phyloP scores from a whole-genome alignment of 2,113 vertebrate genomes.

The Limanda limanda region DNA sequence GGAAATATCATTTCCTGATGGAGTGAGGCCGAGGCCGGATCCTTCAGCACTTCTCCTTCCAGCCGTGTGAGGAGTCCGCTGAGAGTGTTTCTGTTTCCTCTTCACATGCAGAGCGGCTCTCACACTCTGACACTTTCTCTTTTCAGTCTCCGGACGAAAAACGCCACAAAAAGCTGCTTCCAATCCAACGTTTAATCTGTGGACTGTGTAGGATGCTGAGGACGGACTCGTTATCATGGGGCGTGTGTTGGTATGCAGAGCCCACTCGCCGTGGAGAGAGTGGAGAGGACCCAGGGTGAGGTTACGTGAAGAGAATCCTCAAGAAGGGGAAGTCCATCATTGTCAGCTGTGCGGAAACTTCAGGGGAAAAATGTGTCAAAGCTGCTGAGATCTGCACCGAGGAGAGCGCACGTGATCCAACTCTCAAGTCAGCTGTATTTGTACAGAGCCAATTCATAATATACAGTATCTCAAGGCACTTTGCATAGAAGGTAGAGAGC shows the following conservation, averaged over 20 bases:
- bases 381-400: neutral
- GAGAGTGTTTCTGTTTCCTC: conserved; percentile 40
- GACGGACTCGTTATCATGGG: conserved; percentile 50
- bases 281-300: conserved; percentile 15
- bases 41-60: conserved; percentile 47
- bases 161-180: neutral
- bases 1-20: conserved; percentile 36
- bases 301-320: conserved; percentile 43
- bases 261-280: conserved; percentile 14
- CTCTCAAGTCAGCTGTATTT: too few species aligned
- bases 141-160: conserved; percentile 32
- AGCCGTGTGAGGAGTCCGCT: conserved; percentile 23
- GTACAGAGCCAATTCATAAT: too few species aligned
- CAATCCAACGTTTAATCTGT: neutral
- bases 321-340: conserved; percentile 50
- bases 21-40: conserved; percentile 30
- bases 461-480: too few species aligned
- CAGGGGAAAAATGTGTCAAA: neutral
- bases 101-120: conserved; percentile 59
- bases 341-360: conserved; percentile 8
- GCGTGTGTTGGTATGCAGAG: conserved; percentile 38
- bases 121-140: conserved; percentile 33
- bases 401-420: neutral
- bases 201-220: neutral
- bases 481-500: too few species aligned